A percentile compares a stretch with the other conserved stretches of the same genome.
Evolutionary conservation across 37 sponge, comb jelly and placozoan genomes (phyloP).

Genomic region (Spongilla lacustris): DNA sequence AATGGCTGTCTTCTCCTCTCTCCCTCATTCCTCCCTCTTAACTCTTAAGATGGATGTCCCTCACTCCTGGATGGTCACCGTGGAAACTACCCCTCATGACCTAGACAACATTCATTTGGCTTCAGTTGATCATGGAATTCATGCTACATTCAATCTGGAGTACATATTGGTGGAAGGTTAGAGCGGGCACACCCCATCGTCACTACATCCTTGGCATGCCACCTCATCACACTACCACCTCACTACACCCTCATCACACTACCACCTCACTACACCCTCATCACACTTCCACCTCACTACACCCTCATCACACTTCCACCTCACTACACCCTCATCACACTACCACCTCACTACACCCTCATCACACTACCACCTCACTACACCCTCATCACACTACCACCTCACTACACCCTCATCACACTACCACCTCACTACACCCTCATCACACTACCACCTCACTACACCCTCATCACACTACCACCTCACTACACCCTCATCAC

Average conservation of each 20-base stretch:
- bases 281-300: no score
- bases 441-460: no score
- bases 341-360: not conserved
- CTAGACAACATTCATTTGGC: slow-evolving; percentile 92
- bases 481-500: no score
- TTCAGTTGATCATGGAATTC: slow-evolving; percentile 66
- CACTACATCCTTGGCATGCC: not conserved
- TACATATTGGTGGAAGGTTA: slow-evolving; percentile 94
- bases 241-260: no score
- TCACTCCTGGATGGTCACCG: slow-evolving; percentile 91
- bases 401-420: no score
- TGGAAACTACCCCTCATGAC: slow-evolving; percentile 76
- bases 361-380: not conserved
- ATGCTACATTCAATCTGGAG: slow-evolving; percentile 80
- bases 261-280: no score
- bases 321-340: not conserved
- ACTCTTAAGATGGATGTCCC: slow-evolving; percentile 84
- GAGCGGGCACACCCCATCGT: not conserved
- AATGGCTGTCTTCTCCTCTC: slow-evolving; percentile 72
- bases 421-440: no score
- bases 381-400: no score
- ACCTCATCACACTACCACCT: not conserved
- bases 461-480: no score
- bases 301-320: no score
- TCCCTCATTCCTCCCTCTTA: slow-evolving; percentile 82